phyloP scores from a whole-genome alignment of 37 sponge, comb jelly and placozoan species.

The Agelas oroides region DNA sequence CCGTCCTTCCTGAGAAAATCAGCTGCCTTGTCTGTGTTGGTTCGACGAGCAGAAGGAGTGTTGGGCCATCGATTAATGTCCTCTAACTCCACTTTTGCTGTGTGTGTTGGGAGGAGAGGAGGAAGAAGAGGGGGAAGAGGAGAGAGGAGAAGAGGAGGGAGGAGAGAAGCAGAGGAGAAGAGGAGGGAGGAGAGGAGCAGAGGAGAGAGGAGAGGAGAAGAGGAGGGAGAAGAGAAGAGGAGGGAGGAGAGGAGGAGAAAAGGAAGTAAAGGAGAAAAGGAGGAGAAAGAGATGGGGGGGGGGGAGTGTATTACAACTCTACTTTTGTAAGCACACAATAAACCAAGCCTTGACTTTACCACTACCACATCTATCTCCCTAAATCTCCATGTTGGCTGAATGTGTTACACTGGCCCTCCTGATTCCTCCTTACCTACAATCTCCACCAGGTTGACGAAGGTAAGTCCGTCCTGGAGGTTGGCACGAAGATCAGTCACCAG shows the following conservation, averaged over 20 bases:
- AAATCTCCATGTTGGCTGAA: too few relatives aligned
- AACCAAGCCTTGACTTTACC: too few relatives aligned
- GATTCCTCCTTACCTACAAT: slow-evolving; percentile 61
- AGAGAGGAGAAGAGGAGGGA: neutral
- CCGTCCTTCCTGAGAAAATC: slow-evolving; percentile 51
- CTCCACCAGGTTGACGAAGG: slow-evolving; percentile 79
- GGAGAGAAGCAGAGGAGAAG: slow-evolving; percentile 15
- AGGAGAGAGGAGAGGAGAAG: too few relatives aligned
- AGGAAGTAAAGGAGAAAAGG: too few relatives aligned
- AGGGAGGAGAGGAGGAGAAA: too few relatives aligned
- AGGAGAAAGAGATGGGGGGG: too few relatives aligned
- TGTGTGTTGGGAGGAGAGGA: neutral
- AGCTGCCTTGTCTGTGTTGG: slow-evolving; percentile 53
- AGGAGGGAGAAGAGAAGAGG: too few relatives aligned
- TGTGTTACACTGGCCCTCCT: too few relatives aligned
- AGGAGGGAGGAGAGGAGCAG: neutral
- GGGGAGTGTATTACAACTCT: too few relatives aligned
- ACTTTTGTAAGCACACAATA: too few relatives aligned
- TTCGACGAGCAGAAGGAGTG: neutral
- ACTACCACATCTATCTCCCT: too few relatives aligned
- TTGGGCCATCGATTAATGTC: slow-evolving; percentile 51
- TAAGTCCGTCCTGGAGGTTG: slow-evolving; percentile 71
- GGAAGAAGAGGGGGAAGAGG: neutral
- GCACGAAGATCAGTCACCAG: slow-evolving; percentile 63
- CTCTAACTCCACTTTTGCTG: slow-evolving; percentile 56